These are phyloP conservation scores for Scolopax rusticola DNA, from an alignment of 2,797 vertebrate species.

Conservation along the genomic window DNA sequence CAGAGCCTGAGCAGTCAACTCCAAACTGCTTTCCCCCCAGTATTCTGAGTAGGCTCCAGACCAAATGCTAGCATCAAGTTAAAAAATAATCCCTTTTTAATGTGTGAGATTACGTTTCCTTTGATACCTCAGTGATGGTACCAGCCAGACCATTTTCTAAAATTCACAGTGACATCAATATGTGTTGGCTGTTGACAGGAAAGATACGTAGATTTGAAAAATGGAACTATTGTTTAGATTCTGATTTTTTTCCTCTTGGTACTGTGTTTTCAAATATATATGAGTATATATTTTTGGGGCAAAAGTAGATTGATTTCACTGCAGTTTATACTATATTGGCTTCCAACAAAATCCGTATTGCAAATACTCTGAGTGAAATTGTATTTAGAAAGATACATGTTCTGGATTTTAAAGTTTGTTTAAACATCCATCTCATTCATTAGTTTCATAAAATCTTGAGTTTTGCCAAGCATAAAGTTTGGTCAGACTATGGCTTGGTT, in stretches of 20 bases:
- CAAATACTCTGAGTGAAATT: background rate
- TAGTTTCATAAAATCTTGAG: background rate
- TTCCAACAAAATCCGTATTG: background rate
- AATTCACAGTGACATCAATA: background rate
- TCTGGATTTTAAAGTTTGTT: background rate
- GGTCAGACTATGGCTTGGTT: background rate
- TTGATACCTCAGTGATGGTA: background rate
- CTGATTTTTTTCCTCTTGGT: background rate
- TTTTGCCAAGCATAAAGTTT: background rate
- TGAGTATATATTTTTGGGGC: rapidly evolving
- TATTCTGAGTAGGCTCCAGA: background rate
- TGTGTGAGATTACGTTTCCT: background rate
- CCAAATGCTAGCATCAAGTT: background rate
- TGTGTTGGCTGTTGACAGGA: background rate
- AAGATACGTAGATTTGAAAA: background rate
- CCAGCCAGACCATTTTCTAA: background rate
- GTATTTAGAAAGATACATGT: background rate
- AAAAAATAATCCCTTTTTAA: background rate
- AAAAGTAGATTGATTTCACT: background rate
- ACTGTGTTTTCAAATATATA: background rate
- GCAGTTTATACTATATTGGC: background rate
- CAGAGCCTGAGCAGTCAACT: background rate
- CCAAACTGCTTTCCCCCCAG: rapidly evolving
- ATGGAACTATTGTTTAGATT: background rate
- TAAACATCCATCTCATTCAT: background rate